Evolutionary conservation across 2,797 vertebrate genomes (phyloP).

Genomic region (Catostomus latipinnis): DNA sequence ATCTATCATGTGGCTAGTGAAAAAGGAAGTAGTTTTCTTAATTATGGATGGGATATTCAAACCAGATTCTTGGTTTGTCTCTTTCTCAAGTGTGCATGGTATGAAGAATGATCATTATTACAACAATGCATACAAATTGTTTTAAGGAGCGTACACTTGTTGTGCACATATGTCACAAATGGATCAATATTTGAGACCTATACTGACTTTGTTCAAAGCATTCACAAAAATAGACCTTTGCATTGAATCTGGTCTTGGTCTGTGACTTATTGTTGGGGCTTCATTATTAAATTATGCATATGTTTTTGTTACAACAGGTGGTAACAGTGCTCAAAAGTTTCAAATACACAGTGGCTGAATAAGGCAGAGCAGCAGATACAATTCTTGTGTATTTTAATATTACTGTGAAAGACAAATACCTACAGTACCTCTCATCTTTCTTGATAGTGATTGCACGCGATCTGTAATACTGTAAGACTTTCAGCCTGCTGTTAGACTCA

Average conservation of each 20-base stretch:
- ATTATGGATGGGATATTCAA: background rate
- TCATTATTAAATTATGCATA: background rate
- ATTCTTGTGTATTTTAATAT: background rate
- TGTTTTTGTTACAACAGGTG: background rate
- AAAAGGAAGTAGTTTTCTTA: background rate
- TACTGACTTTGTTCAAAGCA: background rate
- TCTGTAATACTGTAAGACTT: constrained; percentile 17
- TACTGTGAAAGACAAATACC: constrained; percentile 5
- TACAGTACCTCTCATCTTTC: background rate
- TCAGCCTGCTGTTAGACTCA: constrained; percentile 14
- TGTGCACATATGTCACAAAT: too few species aligned
- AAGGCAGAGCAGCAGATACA: background rate
- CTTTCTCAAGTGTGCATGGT: background rate
- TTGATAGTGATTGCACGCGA: background rate
- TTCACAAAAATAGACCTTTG: background rate
- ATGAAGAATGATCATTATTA: background rate
- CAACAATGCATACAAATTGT: background rate
- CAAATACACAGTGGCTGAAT: background rate
- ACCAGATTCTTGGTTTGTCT: constrained; percentile 5
- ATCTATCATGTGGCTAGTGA: background rate
- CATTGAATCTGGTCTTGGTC: constrained; percentile 1
- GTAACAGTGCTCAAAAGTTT: background rate
- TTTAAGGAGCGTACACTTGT: too few species aligned
- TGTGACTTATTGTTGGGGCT: background rate
- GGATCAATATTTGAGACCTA: too few species aligned